phyloP scores from a whole-genome alignment of 1,140 invertebrate species.

The Arion vulgaris region DNA sequence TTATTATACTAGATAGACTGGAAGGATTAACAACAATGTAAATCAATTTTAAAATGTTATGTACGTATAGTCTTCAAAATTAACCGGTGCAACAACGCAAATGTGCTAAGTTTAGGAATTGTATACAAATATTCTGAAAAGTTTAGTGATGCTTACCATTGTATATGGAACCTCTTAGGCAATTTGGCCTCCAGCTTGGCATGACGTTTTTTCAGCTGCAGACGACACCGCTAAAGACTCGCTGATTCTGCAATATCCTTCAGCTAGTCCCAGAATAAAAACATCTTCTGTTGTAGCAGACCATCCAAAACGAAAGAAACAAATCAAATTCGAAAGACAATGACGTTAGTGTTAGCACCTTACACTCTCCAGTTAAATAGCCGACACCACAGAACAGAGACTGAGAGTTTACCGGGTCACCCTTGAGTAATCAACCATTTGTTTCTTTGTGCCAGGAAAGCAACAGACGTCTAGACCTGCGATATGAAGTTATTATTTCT shows the following conservation, averaged over 20 bases:
- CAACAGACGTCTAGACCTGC: not conserved
- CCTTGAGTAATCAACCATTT: not conserved
- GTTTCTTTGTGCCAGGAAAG: not conserved
- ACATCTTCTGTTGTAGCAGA: not conserved
- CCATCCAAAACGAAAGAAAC: not conserved
- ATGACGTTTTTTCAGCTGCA: conserved; percentile 17
- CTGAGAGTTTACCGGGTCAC: not conserved
- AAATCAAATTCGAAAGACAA: not conserved
- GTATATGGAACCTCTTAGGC: conserved; percentile 41
- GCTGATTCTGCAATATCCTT: not conserved
- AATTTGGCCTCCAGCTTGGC: conserved; percentile 44
- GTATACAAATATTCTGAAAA: too few relatives aligned
- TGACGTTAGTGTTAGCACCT: not conserved
- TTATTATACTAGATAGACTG: too few relatives aligned
- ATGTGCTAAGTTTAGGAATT: too few relatives aligned
- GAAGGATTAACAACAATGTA: too few relatives aligned
- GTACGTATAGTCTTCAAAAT: too few relatives aligned
- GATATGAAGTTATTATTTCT: too few relatives aligned
- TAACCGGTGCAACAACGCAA: too few relatives aligned
- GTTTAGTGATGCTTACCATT: conserved; percentile 16
- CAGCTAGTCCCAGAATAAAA: not conserved
- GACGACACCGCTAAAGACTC: not conserved
- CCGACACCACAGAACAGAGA: not conserved
- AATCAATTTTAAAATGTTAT: too few relatives aligned
- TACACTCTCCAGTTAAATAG: not conserved